phyloP scores from a whole-genome alignment of 2,113 vertebrate genomes.

The Acrocephalus arundinaceus region DNA sequence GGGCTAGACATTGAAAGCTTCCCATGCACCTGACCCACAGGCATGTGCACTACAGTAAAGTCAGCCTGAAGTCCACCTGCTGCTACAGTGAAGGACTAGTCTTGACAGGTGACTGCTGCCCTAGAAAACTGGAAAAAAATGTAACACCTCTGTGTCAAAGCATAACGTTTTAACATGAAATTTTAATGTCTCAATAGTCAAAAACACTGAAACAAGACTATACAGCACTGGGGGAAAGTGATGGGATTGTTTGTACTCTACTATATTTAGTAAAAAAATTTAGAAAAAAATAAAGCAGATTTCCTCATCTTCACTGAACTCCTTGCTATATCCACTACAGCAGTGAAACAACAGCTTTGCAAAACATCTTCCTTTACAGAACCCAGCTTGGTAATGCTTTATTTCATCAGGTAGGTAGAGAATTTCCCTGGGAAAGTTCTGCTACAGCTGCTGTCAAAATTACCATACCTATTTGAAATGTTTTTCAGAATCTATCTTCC shows the following conservation, averaged over 20 bases:
- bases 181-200: background rate
- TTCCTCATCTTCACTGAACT: background rate
- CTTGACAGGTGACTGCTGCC: background rate
- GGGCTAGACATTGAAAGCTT: background rate
- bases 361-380: background rate
- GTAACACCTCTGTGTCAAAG: background rate
- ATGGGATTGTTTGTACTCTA: background rate
- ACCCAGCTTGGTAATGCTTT: background rate
- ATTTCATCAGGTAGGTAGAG: background rate
- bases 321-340: background rate
- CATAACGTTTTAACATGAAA: background rate
- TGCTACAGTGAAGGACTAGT: background rate
- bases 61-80: background rate
- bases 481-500: background rate
- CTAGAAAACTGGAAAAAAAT: background rate
- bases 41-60: accelerated
- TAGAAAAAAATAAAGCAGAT: background rate
- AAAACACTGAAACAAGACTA: background rate
- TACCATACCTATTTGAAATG: background rate
- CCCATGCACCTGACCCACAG: background rate
- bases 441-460: background rate
- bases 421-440: background rate
- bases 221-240: background rate
- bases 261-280: background rate
- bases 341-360: background rate